Evolutionary conservation across 2,113 vertebrate genomes (phyloP).

Genomic region (Nothocercus nigrocapillus): DNA sequence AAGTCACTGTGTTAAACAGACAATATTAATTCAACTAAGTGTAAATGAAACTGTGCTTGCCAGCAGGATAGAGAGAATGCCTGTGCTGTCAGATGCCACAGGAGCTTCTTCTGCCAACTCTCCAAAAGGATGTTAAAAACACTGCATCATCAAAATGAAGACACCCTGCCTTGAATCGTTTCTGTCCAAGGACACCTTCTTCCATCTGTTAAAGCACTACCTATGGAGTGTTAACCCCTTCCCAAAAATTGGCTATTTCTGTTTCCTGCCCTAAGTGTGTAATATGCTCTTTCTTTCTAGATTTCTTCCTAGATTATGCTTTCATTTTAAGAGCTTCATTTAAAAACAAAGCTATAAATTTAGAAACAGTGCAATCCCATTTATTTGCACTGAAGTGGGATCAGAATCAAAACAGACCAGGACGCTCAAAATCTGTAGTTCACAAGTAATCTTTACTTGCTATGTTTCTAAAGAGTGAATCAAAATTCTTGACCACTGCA

Average conservation of each 20-base stretch:
- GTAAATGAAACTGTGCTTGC: neutral
- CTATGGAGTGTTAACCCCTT: neutral
- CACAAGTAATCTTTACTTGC: neutral
- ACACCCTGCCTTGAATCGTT: neutral
- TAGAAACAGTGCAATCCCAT: neutral
- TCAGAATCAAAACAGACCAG: neutral
- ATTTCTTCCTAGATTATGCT: neutral
- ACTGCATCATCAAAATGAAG: neutral
- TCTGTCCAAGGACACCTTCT: neutral
- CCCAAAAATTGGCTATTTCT: neutral
- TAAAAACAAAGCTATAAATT: neutral
- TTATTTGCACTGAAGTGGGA: neutral
- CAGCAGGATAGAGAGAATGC: neutral
- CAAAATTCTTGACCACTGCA: neutral
- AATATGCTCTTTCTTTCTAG: neutral
- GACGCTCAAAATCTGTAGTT: neutral
- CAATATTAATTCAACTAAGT: conserved; percentile 34
- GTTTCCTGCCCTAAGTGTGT: too few relatives aligned
- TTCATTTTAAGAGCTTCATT: neutral
- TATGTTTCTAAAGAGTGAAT: neutral
- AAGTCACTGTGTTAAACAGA: conserved; percentile 18
- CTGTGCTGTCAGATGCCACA: neutral
- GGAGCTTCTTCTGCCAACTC: conserved; percentile 18
- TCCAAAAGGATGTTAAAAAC: conserved; percentile 38
- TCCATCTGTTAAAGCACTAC: neutral